Evolutionary conservation across 2,888 invertebrate genomes (phyloP), one percentile per base, ranked within the genome.

Genomic region (Parnassius glacialis): DNA sequence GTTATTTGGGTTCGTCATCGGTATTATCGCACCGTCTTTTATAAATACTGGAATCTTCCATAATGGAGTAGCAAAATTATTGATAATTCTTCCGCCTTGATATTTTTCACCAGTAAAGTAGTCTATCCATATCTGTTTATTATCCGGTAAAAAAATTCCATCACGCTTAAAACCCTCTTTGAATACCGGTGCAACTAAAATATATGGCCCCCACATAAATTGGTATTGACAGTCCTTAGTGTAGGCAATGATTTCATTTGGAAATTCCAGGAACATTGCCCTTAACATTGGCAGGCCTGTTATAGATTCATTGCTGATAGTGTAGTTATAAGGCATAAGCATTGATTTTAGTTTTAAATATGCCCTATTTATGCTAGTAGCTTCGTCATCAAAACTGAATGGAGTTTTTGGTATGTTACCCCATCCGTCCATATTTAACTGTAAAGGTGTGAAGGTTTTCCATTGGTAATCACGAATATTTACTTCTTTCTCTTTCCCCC

Each of bases 341-440:
- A 83, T 87, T 16, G 89, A 81, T 68, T 90, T 91, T 12, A 90
- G 62, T 76, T 91, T 91, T 47, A 91, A 78, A 72, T 89, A 90
- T 0, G 90, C 88, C 72, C 87, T 84, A 65, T 85, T 90, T 50
- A 90, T 82, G 51, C 65, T 57, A 61, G 70, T 80, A n/a, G 85
- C 80, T 73, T 85, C 82, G 0, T 79, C 70, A 64, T 87, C 87
- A 66, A 78, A 87, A 67, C 76, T 75, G 62, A 90, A 91, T 11
- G 90, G 90, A 9, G 84, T 85, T 76, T 91, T 91, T 20, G 75
- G 82, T 9, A 74, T 77, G 20, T 68, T 70, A 2, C 90, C 90
- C 90, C 90, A 91, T 11, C 90, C 90, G 64, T 91, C 90, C 90
- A 90, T 91, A 62, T 90, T 90, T 50, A 91, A 69, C 67, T 91